Conservation (phyloP, 2,797 vertebrate species). For the Sebastes melanostomus region DNA sequence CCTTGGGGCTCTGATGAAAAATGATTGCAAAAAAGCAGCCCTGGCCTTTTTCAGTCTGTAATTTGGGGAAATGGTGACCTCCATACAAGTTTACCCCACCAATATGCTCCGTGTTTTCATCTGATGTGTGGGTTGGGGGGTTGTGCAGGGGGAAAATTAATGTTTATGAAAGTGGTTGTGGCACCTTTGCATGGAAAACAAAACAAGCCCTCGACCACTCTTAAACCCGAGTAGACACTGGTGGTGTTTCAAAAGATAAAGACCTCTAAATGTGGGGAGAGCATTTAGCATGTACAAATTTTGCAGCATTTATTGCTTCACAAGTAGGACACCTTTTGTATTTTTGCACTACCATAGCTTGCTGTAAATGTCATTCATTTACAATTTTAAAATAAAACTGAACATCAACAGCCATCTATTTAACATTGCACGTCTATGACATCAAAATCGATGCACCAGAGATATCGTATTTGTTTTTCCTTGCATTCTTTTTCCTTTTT, state of each 20-base stretch:
- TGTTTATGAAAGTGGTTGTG: not conserved
- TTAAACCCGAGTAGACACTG: not conserved
- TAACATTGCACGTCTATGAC: not conserved
- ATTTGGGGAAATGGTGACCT: not conserved
- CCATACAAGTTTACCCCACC: not conserved
- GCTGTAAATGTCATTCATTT: not conserved
- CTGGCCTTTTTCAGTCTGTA: conserved; percentile 3
- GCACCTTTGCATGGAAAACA: not conserved
- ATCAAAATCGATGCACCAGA: not conserved
- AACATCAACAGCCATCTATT: not conserved
- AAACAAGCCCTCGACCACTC: not conserved
- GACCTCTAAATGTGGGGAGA: not conserved
- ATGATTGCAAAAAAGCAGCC: not conserved
- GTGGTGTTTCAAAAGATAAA: not conserved
- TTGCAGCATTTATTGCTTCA: not conserved
- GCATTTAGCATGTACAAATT: not conserved
- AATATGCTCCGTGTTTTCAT: not conserved
- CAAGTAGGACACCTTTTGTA: not conserved
- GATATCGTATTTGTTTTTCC: not conserved
- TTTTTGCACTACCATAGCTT: not conserved
- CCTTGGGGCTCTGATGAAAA: conserved; percentile 5
- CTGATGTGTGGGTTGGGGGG: not conserved
- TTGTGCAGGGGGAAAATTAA: not conserved
- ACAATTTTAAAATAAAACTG: not conserved
- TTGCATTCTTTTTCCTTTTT: not conserved